These are phyloP conservation scores for Eustalomyia histrio DNA, from an alignment of 2,888 invertebrate species.

Conservation along the genomic window DNA sequence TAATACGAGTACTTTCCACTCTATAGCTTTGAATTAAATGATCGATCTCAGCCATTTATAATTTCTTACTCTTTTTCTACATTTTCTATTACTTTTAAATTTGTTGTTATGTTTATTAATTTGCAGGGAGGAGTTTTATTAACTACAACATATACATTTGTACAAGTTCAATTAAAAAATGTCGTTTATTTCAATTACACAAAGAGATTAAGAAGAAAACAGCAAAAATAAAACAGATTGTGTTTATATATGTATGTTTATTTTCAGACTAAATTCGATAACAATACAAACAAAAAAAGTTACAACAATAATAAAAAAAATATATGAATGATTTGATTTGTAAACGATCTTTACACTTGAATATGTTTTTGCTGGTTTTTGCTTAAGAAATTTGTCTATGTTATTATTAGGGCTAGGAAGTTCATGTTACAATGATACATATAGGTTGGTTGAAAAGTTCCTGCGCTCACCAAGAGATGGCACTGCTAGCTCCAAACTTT, in stretches of 20 bases:
- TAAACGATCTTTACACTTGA: conserved; percentile 61
- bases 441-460: too few relatives aligned
- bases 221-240: neutral
- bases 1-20: too few relatives aligned
- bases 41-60: too few relatives aligned
- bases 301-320: neutral
- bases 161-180: conserved; percentile 31
- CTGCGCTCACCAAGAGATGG: too few relatives aligned
- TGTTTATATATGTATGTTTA: conserved; percentile 2
- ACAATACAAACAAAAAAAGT: conserved; percentile 31
- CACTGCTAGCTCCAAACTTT: too few relatives aligned
- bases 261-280: conserved; percentile 49
- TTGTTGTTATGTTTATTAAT: too few relatives aligned
- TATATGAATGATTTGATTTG: conserved; percentile 31
- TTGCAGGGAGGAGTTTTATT: too few relatives aligned
- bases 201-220: neutral
- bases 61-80: too few relatives aligned
- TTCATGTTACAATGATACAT: too few relatives aligned
- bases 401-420: too few relatives aligned
- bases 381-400: conserved; percentile 14
- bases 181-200: conserved; percentile 47
- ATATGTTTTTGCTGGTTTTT: conserved; percentile 13
- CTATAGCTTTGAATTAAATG: too few relatives aligned
- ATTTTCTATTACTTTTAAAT: too few relatives aligned
- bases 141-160: neutral